These are phyloP conservation scores for Willowsia nigromaculata DNA, from an alignment of 2,888 invertebrate species.

Conservation along the genomic window DNA sequence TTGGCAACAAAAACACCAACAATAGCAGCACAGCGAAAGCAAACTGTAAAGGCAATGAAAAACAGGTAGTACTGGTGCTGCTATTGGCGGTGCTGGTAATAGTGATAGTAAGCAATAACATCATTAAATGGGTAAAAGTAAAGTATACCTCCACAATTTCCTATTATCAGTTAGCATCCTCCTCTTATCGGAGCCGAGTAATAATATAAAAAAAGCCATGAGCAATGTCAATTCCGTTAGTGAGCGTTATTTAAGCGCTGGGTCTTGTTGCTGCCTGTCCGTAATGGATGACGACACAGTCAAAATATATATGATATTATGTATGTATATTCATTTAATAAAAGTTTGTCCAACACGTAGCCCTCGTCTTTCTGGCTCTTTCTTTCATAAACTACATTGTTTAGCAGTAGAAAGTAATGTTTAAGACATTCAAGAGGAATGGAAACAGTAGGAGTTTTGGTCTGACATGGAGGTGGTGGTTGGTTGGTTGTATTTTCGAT, in stretches of 20 bases:
- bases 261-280: neutral
- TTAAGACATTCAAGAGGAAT: slow-evolving; percentile 22
- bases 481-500: neutral
- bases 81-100: neutral
- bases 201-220: slow-evolving; percentile 14
- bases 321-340: neutral
- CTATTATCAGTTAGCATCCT: neutral
- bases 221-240: slow-evolving; percentile 33
- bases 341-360: neutral
- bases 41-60: slow-evolving; percentile 25
- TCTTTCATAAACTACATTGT: neutral
- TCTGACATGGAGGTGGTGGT: neutral
- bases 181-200: neutral
- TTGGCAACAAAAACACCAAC: slow-evolving; percentile 9
- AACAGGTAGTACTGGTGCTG: slow-evolving; percentile 27
- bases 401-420: neutral
- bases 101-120: slow-evolving; percentile 3
- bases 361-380: neutral
- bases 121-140: neutral
- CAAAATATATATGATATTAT: neutral
- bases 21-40: neutral
- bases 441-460: slow-evolving; percentile 36
- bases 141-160: neutral
- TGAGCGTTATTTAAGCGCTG: neutral
- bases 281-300: neutral